Base-by-base conservation (phyloP, 2,888 invertebrate species). In the Carterocephalus palaemon region DNA sequence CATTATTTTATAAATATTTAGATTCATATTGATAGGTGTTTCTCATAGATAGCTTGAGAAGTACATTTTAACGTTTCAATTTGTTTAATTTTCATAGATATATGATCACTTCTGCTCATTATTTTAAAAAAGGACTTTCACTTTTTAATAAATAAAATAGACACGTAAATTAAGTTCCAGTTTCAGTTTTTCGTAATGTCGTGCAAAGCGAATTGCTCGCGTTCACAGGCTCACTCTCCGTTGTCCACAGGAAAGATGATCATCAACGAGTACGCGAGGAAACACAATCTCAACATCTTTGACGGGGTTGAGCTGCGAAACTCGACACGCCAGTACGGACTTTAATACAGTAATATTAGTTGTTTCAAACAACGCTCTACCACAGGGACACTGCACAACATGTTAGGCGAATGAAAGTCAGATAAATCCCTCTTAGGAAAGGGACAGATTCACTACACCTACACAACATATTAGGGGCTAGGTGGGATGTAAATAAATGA, bases 271-370 rank as follows among this genome's bases (percentile, higher is more conserved):
- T 92, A 92, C 79, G 92, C 92, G 67, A 89, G 90, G 83, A 90
- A 90, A 63, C 90, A 92, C 84, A 91, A 92, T 80, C 84, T 92
- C 66, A 92, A 91, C 87, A 90, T 92, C 84, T 92, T 92, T 88
- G 92, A 92, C 74, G 92, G 92, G 52, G 90, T 89, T 69, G 92
- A 92, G 80, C 89, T 92, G 52, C 88, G 92, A 78, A 91, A 91
- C 84, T 90, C 92, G 69, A 92, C 92, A 75, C 91, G 92, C 88
- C 92, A 92, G 90, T 92, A 92, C 90, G 92, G 92, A 91, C 92
- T 91, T 92, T 92, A 91, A 91, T 88, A 81, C 66, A 66, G 85
- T 86, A 86, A 84, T 84, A 79, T 71, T 78, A 82, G 79, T 79
- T 79, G 75, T 80, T 80, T 69, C 62, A 71, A 69, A 69, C 34